phyloP scores from a whole-genome alignment of 2,888 invertebrate genomes.

The Tanytarsus gracilentus region DNA sequence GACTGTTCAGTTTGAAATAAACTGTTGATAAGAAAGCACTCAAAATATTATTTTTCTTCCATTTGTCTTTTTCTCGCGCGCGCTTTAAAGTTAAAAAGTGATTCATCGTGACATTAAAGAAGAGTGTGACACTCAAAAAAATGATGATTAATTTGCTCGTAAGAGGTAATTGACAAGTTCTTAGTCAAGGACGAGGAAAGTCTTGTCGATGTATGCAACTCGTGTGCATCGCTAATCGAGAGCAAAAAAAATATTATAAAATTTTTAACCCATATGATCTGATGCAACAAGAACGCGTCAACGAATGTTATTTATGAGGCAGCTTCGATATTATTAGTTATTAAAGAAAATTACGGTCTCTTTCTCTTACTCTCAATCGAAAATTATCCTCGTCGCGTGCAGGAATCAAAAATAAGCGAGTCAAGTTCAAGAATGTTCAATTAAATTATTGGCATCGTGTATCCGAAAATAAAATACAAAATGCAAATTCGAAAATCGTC shows the following conservation, averaged over 20 bases:
- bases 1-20: conserved; percentile 15
- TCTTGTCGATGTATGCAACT: too few relatives aligned
- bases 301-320: conserved; percentile 7
- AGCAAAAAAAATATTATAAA: too few relatives aligned
- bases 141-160: conserved; percentile 24
- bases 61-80: too few relatives aligned
- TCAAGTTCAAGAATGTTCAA: conserved; percentile 25
- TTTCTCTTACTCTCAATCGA: too few relatives aligned
- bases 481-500: conserved; percentile 2
- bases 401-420: too few relatives aligned
- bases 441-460: background rate
- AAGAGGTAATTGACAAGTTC: conserved; percentile 28
- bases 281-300: background rate
- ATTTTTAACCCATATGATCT: too few relatives aligned
- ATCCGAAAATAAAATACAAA: background rate
- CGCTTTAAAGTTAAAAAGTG: too few relatives aligned
- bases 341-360: too few relatives aligned
- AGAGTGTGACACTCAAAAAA: background rate
- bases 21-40: conserved; percentile 25
- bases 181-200: too few relatives aligned
- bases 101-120: conserved; percentile 1
- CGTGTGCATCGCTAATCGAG: too few relatives aligned
- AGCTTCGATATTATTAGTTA: too few relatives aligned
- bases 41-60: background rate
- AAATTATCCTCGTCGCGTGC: too few relatives aligned